Base-by-base conservation (phyloP, 2,797 vertebrate species). In the Macroramphosus scolopax region DNA sequence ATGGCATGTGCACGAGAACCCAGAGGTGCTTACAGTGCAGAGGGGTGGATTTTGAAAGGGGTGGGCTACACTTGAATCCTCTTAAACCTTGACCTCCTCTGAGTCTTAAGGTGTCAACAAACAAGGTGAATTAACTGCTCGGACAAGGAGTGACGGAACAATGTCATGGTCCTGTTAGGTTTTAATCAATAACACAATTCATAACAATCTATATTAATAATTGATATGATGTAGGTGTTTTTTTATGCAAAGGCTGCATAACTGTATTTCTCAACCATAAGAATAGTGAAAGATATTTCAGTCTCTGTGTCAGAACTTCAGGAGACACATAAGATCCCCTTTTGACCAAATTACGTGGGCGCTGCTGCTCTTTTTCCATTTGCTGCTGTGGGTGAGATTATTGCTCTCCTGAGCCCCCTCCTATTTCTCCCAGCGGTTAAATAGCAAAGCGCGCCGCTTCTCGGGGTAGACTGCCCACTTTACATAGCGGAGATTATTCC, bases 281-380 rank as follows among this genome's bases (percentile, higher is more conserved):
- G 36, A 40, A 2, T 17, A 7, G 6, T 43, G 18, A 11, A 30
- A 50, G 20, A 6, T 22, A 22, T 22, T n/a, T 32, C 12, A 25
- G 42, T 37, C 7, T 42, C 20, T 43, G n/a, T n/a, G n/a, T n/a
- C n/a, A n/a, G n/a, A n/a, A n/a, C n/a, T n/a, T 51, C 28, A 33
- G 42, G 22, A 63, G 62, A 77, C 75, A 78, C 72, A 56, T 77
- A 84, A 78, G 58, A 44, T 26, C 30, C 30, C 39, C 32, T 47
- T 74, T 63, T 71, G 37, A 63, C 70, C 51, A 44, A 40, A 68
- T 90, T 84, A 87, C 83, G 88, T 86, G 58, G 39, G 65, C 50
- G 43, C 31, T 29, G 75, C 64, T 74, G 62, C 81, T 82, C 48
- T 76, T 88, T 88, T 89, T 86, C 81, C 86, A 88, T 91, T 90